Conservation (phyloP, 2,888 invertebrate genomes). For the Pedicia rivosa region DNA sequence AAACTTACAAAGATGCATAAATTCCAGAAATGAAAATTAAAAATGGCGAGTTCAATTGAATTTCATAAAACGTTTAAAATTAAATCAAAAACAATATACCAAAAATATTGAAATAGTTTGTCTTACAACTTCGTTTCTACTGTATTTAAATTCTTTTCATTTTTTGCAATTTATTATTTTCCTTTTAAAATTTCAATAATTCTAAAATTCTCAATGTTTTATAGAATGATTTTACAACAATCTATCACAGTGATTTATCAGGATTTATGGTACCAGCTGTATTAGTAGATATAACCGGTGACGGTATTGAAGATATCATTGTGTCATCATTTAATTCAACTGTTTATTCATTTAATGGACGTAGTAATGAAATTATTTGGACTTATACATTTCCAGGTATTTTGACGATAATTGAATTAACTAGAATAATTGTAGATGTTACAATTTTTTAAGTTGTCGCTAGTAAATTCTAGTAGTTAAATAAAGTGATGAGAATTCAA, state of each 20-base stretch:
- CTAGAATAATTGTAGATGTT: too few relatives aligned
- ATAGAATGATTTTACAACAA: slow-evolving; percentile 33
- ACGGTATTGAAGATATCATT: slow-evolving; percentile 54
- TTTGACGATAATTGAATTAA: slow-evolving; percentile 13
- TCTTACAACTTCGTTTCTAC: too few relatives aligned
- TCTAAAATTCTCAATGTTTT: slow-evolving; percentile 8
- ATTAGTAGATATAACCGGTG: slow-evolving; percentile 53
- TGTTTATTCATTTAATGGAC: slow-evolving; percentile 54
- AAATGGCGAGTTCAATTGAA: too few relatives aligned
- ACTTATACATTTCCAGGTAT: slow-evolving; percentile 43
- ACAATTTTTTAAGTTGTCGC: too few relatives aligned
- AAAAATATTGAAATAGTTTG: too few relatives aligned
- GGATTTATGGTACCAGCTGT: slow-evolving; percentile 51
- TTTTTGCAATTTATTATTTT: not conserved
- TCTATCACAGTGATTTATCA: slow-evolving; percentile 42
- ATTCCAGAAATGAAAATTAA: too few relatives aligned
- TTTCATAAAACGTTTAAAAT: not conserved
- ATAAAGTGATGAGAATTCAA: too few relatives aligned
- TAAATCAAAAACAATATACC: not conserved
- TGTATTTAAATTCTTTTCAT: too few relatives aligned
- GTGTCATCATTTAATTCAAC: slow-evolving; percentile 56
- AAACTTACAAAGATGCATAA: too few relatives aligned
- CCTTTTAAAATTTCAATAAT: slow-evolving; percentile 1
- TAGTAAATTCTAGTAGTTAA: too few relatives aligned
- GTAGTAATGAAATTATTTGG: slow-evolving; percentile 51